These are phyloP conservation scores for Dinocampus coccinellae DNA, from an alignment of 2,888 invertebrate species.

Conservation along the genomic window DNA sequence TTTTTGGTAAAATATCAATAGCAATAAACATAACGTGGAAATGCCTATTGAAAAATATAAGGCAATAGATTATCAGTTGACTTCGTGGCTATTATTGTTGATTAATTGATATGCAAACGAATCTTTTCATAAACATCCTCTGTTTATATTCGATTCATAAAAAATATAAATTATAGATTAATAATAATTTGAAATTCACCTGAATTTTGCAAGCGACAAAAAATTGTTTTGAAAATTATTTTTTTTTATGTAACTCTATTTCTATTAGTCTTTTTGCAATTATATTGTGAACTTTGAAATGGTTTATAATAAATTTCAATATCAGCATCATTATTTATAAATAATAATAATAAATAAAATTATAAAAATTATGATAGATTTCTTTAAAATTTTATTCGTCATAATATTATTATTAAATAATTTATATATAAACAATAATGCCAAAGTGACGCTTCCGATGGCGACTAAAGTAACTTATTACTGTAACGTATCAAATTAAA, in stretches of 20 bases:
- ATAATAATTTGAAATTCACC: conserved; percentile 37
- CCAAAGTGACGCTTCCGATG: too few species aligned
- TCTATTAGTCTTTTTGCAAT: conserved; percentile 44
- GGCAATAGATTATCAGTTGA: conserved; percentile 32
- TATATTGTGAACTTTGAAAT: conserved; percentile 24
- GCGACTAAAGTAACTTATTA: too few species aligned
- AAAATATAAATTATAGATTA: neutral
- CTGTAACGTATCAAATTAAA: too few species aligned
- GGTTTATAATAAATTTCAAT: conserved; percentile 19
- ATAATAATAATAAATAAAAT: neutral
- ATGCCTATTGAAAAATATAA: neutral
- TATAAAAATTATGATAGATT: neutral
- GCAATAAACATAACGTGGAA: neutral
- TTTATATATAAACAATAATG: conserved; percentile 27
- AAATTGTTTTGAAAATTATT: too few species aligned
- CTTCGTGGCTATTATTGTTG: neutral
- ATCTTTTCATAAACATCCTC: neutral
- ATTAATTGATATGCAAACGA: neutral
- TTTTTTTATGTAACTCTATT: conserved; percentile 42
- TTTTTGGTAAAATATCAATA: too few species aligned
- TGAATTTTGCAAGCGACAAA: conserved; percentile 53
- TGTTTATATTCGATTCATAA: neutral
- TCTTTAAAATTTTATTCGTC: neutral
- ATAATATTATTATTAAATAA: conserved; percentile 2
- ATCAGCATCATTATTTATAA: conserved; percentile 47